A percentile compares a stretch with the other conserved stretches of the same genome.
phyloP scores from a whole-genome alignment of 1,140 invertebrate genomes.

The Drosophila bocki region DNA sequence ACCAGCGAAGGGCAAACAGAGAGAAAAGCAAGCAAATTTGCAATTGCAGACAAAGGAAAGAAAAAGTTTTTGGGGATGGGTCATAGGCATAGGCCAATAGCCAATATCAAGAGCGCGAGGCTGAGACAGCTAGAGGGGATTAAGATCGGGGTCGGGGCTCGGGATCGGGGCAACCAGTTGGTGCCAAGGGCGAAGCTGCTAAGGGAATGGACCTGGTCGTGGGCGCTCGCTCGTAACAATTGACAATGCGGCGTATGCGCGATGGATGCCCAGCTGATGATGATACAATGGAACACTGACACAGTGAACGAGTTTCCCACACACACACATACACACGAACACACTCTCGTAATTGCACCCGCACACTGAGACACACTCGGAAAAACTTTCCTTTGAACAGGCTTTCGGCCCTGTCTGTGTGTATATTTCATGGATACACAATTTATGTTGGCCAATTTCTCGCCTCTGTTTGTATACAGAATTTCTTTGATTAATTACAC shows the following conservation, averaged over 20 bases:
- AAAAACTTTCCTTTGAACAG: conserved; percentile 51
- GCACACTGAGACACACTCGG: conserved; percentile 20
- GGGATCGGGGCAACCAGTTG: conserved; percentile 54
- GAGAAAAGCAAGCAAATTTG: conserved; percentile 56
- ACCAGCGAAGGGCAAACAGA: conserved; percentile 47
- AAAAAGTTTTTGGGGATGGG: conserved; percentile 19
- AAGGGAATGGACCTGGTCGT: conserved; percentile 7
- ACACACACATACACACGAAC: conserved; percentile 6
- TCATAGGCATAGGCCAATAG: conserved; percentile 64
- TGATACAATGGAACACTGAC: conserved; percentile 75
- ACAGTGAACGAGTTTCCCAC: conserved; percentile 76
- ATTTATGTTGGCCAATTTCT: conserved; percentile 75
- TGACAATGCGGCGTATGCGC: conserved; percentile 80
- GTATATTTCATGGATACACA: conserved; percentile 79
- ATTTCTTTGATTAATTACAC: conserved; percentile 36
- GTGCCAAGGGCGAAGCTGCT: conserved; percentile 64
- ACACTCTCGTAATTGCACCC: conserved; percentile 34
- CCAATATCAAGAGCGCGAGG: conserved; percentile 74
- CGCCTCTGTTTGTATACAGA: conserved; percentile 57
- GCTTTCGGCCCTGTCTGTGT: conserved; percentile 49
- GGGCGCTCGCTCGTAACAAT: conserved; percentile 51
- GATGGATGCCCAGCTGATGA: conserved; percentile 68
- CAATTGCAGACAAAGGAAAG: conserved; percentile 54
- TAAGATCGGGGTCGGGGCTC: conserved; percentile 51
- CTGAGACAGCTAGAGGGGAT: conserved; percentile 29